These are phyloP conservation scores for Pollicipes pollicipes DNA, from an alignment of 1,140 invertebrate species.

Conservation along the genomic window DNA sequence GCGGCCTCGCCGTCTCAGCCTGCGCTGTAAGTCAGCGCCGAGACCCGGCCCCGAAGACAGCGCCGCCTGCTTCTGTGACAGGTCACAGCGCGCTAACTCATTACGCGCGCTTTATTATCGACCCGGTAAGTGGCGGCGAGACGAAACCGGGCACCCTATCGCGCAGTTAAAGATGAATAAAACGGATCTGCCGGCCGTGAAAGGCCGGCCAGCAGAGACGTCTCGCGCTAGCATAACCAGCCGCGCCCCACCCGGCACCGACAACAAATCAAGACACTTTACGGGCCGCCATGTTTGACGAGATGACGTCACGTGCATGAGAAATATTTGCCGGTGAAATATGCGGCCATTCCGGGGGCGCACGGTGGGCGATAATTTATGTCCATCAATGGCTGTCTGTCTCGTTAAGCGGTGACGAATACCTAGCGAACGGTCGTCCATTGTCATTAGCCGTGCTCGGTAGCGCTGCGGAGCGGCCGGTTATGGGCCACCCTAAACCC, in stretches of 20 bases:
- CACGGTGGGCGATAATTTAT: background rate
- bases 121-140: background rate
- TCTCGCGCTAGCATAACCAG: background rate
- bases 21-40: background rate
- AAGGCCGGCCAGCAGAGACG: background rate
- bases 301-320: constrained; percentile 1
- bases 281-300: background rate
- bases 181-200: background rate
- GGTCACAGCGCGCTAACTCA: background rate
- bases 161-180: background rate
- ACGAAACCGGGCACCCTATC: background rate
- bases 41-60: too few species aligned
- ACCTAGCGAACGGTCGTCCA: background rate
- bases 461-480: too few species aligned
- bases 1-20: background rate
- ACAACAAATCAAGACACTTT: background rate
- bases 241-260: too few species aligned
- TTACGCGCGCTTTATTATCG: background rate
- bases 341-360: background rate
- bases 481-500: too few species aligned
- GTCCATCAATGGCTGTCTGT: background rate
- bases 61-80: background rate
- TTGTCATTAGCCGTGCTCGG: background rate
- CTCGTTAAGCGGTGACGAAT: constrained; percentile 1
- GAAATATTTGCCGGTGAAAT: background rate